Evolutionary conservation across 2,113 vertebrate species (phyloP).

Genomic region (Pseudonaja textilis): DNA sequence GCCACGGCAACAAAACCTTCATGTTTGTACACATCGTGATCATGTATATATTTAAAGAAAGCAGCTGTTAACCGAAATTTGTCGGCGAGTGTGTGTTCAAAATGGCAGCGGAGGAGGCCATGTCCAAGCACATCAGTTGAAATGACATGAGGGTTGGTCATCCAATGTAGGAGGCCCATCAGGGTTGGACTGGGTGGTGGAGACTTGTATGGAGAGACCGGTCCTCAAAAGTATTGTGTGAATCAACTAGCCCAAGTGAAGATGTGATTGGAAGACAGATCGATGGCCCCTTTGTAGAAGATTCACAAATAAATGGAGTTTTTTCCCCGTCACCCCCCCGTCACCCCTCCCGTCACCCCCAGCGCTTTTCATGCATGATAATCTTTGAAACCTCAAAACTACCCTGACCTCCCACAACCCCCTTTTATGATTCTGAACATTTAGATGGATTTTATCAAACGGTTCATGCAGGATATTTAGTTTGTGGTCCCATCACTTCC

Average conservation of each 20-base stretch:
- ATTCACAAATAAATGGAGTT: slow-evolving; percentile 3
- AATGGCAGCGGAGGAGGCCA: not conserved
- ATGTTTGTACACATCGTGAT: not conserved
- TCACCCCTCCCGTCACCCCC: not conserved
- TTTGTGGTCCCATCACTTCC: not conserved
- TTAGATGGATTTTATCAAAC: not conserved
- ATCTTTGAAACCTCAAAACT: too few relatives aligned
- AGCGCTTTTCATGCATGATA: not conserved
- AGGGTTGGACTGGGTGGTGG: not conserved
- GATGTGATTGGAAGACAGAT: not conserved
- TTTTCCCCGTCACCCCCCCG: not conserved
- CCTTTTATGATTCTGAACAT: not conserved
- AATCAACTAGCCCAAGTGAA: not conserved
- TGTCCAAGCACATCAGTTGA: not conserved
- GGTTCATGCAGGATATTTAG: not conserved
- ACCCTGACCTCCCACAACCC: not conserved
- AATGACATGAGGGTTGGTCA: too few relatives aligned
- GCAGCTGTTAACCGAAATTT: not conserved
- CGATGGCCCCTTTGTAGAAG: not conserved
- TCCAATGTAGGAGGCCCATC: not conserved
- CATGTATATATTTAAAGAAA: not conserved
- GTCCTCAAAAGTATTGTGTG: not conserved
- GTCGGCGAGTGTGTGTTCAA: not conserved
- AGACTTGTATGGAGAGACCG: not conserved
- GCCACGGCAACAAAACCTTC: not conserved